Evolutionary conservation across 2,113 vertebrate genomes (phyloP).

Genomic region (Megatriorchis doriae): DNA sequence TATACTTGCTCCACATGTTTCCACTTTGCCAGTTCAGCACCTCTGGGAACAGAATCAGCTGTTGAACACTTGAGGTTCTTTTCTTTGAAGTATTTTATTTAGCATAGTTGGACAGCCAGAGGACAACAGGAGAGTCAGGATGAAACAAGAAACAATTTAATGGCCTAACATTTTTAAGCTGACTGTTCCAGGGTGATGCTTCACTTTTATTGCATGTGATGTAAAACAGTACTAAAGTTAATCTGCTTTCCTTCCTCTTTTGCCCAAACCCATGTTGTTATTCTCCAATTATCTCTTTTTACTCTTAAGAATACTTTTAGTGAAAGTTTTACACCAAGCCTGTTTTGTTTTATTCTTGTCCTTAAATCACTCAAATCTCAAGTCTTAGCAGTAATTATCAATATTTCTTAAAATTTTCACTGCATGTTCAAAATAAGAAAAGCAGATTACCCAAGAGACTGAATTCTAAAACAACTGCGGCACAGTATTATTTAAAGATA

Average conservation of each 20-base stretch:
- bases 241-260: not conserved
- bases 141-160: slow-evolving; percentile 16
- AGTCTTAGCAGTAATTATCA: not conserved
- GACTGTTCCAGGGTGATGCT: not conserved
- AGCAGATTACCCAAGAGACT: not conserved
- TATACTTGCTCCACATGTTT: not conserved
- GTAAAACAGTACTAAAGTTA: not conserved
- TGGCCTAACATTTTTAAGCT: not conserved
- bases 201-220: not conserved
- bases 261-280: not conserved
- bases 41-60: slow-evolving; percentile 32
- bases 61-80: not conserved
- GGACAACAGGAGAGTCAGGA: not conserved
- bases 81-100: slow-evolving; percentile 32
- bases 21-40: slow-evolving; percentile 30
- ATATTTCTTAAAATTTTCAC: not conserved
- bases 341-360: not conserved
- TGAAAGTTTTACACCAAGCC: not conserved
- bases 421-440: not conserved
- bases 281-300: not conserved
- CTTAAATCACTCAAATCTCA: not conserved
- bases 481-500: not conserved
- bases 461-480: not conserved
- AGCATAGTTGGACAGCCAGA: not conserved
- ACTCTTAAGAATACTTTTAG: not conserved